These are phyloP conservation scores for Antidorcas marsupialis DNA, from an alignment of 2,113 vertebrate species.

Conservation along the genomic window DNA sequence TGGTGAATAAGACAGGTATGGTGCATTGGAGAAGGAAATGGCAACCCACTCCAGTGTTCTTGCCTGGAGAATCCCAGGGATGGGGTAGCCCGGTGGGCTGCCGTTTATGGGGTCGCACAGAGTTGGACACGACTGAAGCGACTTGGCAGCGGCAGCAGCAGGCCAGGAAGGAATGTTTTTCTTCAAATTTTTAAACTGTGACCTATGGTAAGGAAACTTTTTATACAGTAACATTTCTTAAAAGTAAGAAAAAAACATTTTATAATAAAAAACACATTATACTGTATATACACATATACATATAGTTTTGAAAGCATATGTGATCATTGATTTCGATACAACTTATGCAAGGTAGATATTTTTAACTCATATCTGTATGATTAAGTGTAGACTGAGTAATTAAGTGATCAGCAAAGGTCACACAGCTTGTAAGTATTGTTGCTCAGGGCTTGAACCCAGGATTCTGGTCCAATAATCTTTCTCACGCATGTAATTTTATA, in stretches of 20 bases:
- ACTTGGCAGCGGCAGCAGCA: too few relatives aligned
- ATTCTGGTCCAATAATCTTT: background rate
- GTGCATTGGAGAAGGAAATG: too few relatives aligned
- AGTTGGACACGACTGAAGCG: too few relatives aligned
- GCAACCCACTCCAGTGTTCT: too few relatives aligned
- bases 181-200: background rate
- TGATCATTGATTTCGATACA: background rate
- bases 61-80: too few relatives aligned
- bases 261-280: background rate
- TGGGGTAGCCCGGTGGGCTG: too few relatives aligned
- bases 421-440: accelerated
- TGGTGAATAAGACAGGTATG: background rate
- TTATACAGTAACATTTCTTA: background rate
- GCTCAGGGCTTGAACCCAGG: background rate
- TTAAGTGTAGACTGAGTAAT: background rate
- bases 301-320: background rate
- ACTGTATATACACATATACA: background rate
- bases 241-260: background rate
- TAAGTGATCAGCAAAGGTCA: background rate
- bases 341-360: background rate
- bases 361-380: background rate
- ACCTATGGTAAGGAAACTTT: background rate
- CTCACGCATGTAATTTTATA: background rate
- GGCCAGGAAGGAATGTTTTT: background rate
- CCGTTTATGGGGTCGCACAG: too few relatives aligned